A percentile compares a stretch with the other conserved stretches of the same genome.
phyloP scores from a whole-genome alignment of 2,113 vertebrate species.

The Urocynchramus pylzowi region DNA sequence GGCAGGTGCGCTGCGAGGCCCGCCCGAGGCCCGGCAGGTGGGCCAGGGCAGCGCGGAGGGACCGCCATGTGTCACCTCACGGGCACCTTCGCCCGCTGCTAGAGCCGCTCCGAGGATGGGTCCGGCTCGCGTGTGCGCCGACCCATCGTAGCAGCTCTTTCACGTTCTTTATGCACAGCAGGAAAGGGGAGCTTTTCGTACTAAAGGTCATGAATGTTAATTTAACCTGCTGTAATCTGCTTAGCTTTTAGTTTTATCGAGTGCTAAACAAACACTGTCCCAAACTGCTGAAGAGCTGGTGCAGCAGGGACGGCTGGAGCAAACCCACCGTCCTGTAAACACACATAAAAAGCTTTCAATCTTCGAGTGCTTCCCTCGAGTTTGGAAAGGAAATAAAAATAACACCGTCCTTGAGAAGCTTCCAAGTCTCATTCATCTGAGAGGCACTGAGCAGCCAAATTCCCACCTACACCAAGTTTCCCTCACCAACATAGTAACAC shows the following conservation, averaged over 20 bases:
- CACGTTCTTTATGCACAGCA: accelerated
- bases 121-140: accelerated
- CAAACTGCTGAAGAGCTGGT: neutral
- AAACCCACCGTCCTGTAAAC: neutral
- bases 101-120: accelerated
- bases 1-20: neutral
- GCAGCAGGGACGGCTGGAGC: neutral
- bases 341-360: neutral
- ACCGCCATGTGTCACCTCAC: accelerated
- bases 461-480: constrained; percentile 9
- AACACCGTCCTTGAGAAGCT: neutral
- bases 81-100: neutral
- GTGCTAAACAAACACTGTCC: neutral
- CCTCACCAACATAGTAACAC: neutral
- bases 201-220: neutral
- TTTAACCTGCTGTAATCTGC: neutral
- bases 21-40: neutral
- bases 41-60: neutral
- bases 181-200: neutral
- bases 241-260: neutral
- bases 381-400: neutral
- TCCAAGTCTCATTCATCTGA: neutral
- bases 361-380: neutral
- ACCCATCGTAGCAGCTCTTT: neutral
- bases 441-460: neutral